phyloP scores from a whole-genome alignment of 2,113 vertebrate species.

The Odocoileus hemionus region DNA sequence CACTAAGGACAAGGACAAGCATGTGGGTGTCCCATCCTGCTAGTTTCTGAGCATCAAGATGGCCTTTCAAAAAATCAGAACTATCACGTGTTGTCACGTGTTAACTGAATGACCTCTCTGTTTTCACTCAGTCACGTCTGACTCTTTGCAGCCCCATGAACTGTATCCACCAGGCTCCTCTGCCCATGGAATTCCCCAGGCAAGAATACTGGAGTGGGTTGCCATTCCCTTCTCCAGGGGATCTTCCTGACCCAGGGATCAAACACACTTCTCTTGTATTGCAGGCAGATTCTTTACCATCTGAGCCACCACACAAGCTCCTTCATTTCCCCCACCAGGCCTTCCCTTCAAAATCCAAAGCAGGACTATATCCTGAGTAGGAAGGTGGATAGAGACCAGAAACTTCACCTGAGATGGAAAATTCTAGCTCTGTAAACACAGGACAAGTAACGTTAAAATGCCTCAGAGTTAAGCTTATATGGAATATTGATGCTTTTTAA shows the following conservation, averaged over 20 bases:
- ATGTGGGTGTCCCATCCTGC: not conserved
- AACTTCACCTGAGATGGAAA: not conserved
- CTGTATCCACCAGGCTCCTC: not conserved
- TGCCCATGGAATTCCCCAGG: not conserved
- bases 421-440: not conserved
- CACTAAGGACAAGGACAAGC: not conserved
- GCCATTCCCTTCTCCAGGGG: not conserved
- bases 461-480: not conserved
- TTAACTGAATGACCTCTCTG: not conserved
- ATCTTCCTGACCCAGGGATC: not conserved
- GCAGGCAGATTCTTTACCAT: not conserved
- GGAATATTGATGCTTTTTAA: not conserved
- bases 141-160: not conserved
- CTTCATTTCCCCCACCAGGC: not conserved
- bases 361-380: not conserved
- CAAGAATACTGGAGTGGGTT: not conserved
- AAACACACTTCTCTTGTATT: not conserved
- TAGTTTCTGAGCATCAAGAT: not conserved
- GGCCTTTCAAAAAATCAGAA: not conserved
- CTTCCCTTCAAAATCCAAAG: not conserved
- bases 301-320: not conserved
- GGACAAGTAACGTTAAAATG: not conserved
- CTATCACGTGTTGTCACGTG: not conserved
- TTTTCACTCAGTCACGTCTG: not conserved
- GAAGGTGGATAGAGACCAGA: not conserved